Percentiles rank a stretch among this genome's conserved stretches.
phyloP scores from a whole-genome alignment of 1,140 invertebrate genomes.

The Propsilocerus akamusi region DNA sequence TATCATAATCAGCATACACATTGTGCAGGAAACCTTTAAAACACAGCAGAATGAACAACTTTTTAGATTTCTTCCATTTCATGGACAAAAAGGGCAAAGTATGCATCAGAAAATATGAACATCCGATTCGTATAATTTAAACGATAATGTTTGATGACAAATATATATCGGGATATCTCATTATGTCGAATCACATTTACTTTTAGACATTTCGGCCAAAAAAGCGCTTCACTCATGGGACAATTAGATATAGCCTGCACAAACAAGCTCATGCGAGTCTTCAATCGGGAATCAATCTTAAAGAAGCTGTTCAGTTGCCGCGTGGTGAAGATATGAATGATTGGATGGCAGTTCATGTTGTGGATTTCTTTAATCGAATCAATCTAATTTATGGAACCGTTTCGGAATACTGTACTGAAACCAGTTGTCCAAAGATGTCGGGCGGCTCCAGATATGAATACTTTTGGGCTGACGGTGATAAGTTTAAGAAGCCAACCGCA shows the following conservation, averaged over 20 bases:
- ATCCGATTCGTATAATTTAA: too few species aligned
- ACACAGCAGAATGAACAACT: background rate
- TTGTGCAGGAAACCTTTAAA: too few species aligned
- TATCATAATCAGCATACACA: too few species aligned
- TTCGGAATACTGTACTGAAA: constrained; percentile 69
- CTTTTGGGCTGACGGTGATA: constrained; percentile 76
- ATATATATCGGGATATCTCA: too few species aligned
- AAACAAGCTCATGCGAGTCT: constrained; percentile 88
- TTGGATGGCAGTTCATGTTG: constrained; percentile 92
- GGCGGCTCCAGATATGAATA: constrained; percentile 83
- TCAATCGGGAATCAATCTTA: constrained; percentile 83
- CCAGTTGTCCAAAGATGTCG: constrained; percentile 80
- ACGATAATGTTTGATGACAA: too few species aligned
- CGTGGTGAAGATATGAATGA: constrained; percentile 77
- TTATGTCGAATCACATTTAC: too few species aligned
- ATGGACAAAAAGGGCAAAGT: background rate
- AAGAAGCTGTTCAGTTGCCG: constrained; percentile 68
- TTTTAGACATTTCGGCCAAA: constrained; percentile 73
- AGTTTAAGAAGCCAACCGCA: constrained; percentile 75
- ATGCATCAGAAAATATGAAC: too few species aligned
- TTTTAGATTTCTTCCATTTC: background rate
- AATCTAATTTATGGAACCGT: constrained; percentile 87
- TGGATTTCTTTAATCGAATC: constrained; percentile 92
- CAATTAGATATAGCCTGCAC: constrained; percentile 76
- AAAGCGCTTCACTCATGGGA: constrained; percentile 81